Base-by-base conservation (phyloP, 2,797 vertebrate genomes). In the Sebastes taczanowskii region DNA sequence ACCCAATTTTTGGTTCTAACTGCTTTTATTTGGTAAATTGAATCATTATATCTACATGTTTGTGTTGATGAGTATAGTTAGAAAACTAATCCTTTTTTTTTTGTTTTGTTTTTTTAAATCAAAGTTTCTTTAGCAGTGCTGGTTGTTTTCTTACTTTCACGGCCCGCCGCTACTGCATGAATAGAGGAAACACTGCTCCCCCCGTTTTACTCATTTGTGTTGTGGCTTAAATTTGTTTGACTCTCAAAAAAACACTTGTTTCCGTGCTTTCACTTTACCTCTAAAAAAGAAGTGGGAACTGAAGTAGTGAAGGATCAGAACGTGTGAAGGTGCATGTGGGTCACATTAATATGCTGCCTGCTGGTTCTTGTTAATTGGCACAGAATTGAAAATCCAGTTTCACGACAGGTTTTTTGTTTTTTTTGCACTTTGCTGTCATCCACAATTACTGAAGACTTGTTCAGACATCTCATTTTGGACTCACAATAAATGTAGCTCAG, bases 21-120 rank as follows among this genome's bases (percentile, higher is more conserved):
- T 83, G 84, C 82, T 93, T 92, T 91, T 86, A 88, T 88, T 90
- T 88, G 80, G 78, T 81, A 84, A 88, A 91, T 88, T 20, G n/a
- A 88, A 84, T 25, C 80, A 91, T 87, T 89, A 74, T 82, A 77
- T 76, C 71, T 85, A 72, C 75, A 70, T 80, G 59, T 91, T 84
- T 89, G 81, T 89, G 85, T 85, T 89, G 56, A 69, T 78, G 56
- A 87, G 83, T 89, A 80, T 85, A 84, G 23, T 83, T 83, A 74
- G 67, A 70, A 73, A 80, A 81, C 30, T n/a, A 49, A 42, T 52
- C 23, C 8, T 52, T 52, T 52, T 61, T 27, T 63, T 60, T 2
- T 30, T 27, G 27, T 23, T 30, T 42, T 58, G 23, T 62, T 53
- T 71, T 70, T 74, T 49, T 85, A 6, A 72, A 87, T 82, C 66